Evolutionary conservation across 2,888 invertebrate genomes (phyloP).

Genomic region (Amphipoea oculea): DNA sequence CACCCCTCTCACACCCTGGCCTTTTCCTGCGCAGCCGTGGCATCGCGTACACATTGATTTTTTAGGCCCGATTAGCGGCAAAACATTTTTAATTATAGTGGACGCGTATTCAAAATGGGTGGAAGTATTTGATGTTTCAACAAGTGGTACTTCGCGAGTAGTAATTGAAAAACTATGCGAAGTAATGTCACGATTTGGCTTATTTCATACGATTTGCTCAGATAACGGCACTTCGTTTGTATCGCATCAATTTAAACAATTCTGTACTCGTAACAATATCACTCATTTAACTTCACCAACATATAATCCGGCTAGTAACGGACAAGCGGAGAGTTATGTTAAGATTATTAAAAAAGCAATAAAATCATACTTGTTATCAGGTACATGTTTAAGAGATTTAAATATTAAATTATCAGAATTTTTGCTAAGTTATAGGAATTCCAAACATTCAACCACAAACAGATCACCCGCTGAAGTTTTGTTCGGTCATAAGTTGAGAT

Average conservation of each 20-base stretch:
- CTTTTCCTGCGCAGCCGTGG: slow-evolving; percentile 5
- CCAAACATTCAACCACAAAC: slow-evolving; percentile 24
- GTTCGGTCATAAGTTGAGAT: not conserved
- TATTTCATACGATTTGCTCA: no score
- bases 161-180: not conserved
- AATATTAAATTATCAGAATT: slow-evolving; percentile 17
- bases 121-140: slow-evolving; percentile 16
- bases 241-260: slow-evolving; percentile 18
- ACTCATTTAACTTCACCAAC: slow-evolving; percentile 14
- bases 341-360: slow-evolving; percentile 20
- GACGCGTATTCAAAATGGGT: slow-evolving; percentile 36
- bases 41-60: not conserved
- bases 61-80: slow-evolving; percentile 17
- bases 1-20: not conserved
- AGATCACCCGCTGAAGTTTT: slow-evolving; percentile 25
- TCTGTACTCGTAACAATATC: slow-evolving; percentile 4
- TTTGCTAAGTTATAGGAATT: slow-evolving; percentile 15
- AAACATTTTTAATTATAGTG: slow-evolving; percentile 22
- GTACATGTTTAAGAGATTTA: slow-evolving; percentile 6
- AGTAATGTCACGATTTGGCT: not conserved
- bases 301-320: not conserved
- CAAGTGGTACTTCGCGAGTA: no score
- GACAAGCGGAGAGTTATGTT: not conserved
- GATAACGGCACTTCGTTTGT: not conserved
- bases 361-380: slow-evolving; percentile 7